Evolutionary conservation across 2,113 vertebrate genomes (phyloP).

Genomic region (Dinomys branickii): DNA sequence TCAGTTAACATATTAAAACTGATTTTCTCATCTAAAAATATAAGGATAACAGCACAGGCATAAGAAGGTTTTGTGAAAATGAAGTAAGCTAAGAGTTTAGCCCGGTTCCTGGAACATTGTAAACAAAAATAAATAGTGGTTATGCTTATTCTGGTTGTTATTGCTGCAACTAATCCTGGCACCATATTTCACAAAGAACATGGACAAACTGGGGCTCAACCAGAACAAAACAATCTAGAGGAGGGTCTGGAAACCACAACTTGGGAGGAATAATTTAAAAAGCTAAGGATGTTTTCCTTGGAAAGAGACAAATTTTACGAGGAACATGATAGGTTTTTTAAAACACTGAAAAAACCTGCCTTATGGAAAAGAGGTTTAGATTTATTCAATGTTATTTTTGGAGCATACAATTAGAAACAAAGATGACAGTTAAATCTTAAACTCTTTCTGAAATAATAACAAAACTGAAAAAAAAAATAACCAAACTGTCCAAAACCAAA

Average conservation of each 20-base stretch:
- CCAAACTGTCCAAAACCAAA: neutral
- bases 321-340: slow-evolving; percentile 55
- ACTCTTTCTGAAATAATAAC: slow-evolving; percentile 8
- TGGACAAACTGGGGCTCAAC: slow-evolving; percentile 51
- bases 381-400: slow-evolving; percentile 21
- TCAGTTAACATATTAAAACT: slow-evolving; percentile 49
- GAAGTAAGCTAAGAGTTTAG: slow-evolving; percentile 62
- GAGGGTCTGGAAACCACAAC: slow-evolving; percentile 69
- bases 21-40: slow-evolving; percentile 56
- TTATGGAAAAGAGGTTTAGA: slow-evolving; percentile 28
- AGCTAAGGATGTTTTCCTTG: slow-evolving; percentile 72
- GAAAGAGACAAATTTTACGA: slow-evolving; percentile 64
- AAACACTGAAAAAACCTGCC: slow-evolving; percentile 32
- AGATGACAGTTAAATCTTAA: slow-evolving; percentile 41
- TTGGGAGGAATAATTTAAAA: slow-evolving; percentile 24
- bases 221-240: slow-evolving; percentile 55
- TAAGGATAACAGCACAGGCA: neutral
- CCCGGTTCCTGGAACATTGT: slow-evolving; percentile 69
- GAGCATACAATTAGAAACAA: slow-evolving; percentile 25
- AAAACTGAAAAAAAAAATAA: neutral
- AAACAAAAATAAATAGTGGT: slow-evolving; percentile 59
- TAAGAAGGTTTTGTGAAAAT: slow-evolving; percentile 36
- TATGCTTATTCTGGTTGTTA: slow-evolving; percentile 70
- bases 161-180: slow-evolving; percentile 66
- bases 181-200: slow-evolving; percentile 48